A percentile compares a stretch with the other conserved stretches of the same genome.
These are phyloP conservation scores for Cryptomyrus ogoouensis DNA, from an alignment of 2,113 vertebrate species.

Conservation along the genomic window DNA sequence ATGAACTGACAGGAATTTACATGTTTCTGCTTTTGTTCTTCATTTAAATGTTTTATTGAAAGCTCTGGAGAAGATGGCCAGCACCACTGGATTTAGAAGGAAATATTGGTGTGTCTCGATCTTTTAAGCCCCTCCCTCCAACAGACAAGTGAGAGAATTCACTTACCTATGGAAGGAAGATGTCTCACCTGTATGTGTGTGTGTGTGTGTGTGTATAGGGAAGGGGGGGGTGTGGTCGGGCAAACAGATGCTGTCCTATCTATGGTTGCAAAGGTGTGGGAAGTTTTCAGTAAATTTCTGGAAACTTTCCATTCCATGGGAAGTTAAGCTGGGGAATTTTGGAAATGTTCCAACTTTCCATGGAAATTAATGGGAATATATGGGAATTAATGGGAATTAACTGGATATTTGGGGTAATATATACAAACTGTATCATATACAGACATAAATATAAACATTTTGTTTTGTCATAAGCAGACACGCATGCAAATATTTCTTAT, in stretches of 20 bases:
- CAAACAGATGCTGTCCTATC: neutral
- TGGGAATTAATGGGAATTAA: neutral
- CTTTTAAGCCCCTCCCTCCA: neutral
- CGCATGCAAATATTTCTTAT: neutral
- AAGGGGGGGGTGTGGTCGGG: neutral
- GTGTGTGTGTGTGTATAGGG: too few relatives aligned
- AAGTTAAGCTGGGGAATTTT: neutral
- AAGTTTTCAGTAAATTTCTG: neutral
- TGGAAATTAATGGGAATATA: too few relatives aligned
- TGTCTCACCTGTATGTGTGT: neutral
- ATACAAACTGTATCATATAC: too few relatives aligned
- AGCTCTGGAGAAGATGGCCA: constrained; percentile 13
- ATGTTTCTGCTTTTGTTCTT: constrained; percentile 23
- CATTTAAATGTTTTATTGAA: constrained; percentile 4
- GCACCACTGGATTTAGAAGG: neutral
- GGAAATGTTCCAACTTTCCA: too few relatives aligned
- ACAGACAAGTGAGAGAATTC: neutral
- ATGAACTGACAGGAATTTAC: constrained; percentile 27
- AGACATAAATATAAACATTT: neutral
- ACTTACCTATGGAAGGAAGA: neutral
- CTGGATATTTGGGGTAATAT: too few relatives aligned
- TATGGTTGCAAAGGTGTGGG: neutral
- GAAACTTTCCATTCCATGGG: neutral
- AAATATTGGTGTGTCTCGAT: neutral
- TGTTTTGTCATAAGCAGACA: neutral